Percentiles rank a stretch among this genome's conserved stretches.
phyloP scores from a whole-genome alignment of 1,140 invertebrate genomes.

The Euura lappo region DNA sequence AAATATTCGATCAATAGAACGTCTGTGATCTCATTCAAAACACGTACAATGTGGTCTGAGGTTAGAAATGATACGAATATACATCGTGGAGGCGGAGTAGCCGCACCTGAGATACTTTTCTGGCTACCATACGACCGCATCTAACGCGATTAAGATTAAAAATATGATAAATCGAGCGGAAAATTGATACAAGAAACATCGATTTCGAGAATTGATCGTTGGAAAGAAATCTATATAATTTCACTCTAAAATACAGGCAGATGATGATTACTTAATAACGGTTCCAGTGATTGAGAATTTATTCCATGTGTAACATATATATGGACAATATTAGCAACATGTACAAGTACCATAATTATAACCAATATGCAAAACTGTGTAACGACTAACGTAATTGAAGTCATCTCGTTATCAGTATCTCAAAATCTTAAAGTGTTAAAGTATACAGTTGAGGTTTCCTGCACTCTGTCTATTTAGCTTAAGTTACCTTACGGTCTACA shows the following conservation, averaged over 20 bases:
- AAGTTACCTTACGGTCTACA: not conserved
- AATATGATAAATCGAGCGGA: not conserved
- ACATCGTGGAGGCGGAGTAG: not conserved
- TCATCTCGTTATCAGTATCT: not conserved
- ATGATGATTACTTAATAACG: no score
- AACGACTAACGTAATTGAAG: no score
- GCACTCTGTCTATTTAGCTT: not conserved
- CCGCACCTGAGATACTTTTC: not conserved
- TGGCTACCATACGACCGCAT: not conserved
- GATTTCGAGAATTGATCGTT: no score
- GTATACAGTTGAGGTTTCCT: not conserved
- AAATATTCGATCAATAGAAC: not conserved
- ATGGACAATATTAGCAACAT: no score
- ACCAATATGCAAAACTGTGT: no score
- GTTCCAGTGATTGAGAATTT: no score
- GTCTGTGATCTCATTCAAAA: not conserved
- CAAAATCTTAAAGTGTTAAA: not conserved
- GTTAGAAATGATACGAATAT: conserved; percentile 5
- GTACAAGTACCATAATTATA: no score
- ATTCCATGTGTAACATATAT: no score
- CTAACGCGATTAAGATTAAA: not conserved
- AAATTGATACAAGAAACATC: not conserved
- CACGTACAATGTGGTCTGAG: not conserved
- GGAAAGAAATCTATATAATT: no score
- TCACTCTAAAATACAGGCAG: no score